Conservation (phyloP, 2,113 vertebrate species). For the Crotalus tigris region DNA sequence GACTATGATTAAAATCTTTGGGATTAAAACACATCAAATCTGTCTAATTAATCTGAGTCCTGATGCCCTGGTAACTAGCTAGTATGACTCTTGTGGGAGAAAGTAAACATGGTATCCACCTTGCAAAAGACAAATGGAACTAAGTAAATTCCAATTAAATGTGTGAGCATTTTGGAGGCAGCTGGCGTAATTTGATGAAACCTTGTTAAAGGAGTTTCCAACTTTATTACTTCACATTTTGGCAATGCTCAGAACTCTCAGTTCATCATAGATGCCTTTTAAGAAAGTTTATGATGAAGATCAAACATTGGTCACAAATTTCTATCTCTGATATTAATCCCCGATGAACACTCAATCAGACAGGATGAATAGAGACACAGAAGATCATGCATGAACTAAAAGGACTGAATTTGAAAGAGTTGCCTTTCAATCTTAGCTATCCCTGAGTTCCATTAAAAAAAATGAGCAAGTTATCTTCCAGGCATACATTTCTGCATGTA, state of each 20-base stretch:
- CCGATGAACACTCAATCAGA: too few relatives aligned
- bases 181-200: not conserved
- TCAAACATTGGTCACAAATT: too few relatives aligned
- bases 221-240: not conserved
- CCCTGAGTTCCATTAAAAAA: not conserved
- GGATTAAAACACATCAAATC: not conserved
- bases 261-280: not conserved
- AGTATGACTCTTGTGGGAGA: too few relatives aligned
- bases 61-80: too few relatives aligned
- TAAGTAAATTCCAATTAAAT: not conserved
- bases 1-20: not conserved
- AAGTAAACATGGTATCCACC: not conserved
- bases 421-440: not conserved
- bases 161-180: not conserved
- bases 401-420: not conserved
- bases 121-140: not conserved
- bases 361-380: too few relatives aligned
- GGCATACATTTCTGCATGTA: not conserved
- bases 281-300: too few relatives aligned
- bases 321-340: too few relatives aligned
- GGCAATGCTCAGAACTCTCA: not conserved
- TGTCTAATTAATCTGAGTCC: not conserved
- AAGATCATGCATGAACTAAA: not conserved
- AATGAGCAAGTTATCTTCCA: not conserved
- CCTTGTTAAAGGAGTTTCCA: not conserved